phyloP scores from a whole-genome alignment of 2,113 vertebrate species.

The Strigops habroptila region DNA sequence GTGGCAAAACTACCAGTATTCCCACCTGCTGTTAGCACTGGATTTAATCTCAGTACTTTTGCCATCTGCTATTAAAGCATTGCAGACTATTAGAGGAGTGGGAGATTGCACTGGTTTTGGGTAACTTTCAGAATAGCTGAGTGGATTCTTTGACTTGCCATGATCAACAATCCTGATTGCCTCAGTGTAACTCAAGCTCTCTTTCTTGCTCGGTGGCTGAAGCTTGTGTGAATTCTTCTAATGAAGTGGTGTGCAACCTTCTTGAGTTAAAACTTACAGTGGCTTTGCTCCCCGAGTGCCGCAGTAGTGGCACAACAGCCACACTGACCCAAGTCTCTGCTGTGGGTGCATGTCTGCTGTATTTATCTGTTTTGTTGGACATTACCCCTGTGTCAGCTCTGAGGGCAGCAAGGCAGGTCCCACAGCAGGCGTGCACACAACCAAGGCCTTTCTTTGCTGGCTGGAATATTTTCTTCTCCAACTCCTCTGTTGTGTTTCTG shows the following conservation, averaged over 20 bases:
- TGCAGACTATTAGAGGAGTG: not conserved
- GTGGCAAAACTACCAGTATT: not conserved
- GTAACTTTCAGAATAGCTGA: not conserved
- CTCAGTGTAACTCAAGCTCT: not conserved
- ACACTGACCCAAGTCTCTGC: not conserved
- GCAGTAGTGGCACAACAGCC: not conserved
- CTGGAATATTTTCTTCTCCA: not conserved
- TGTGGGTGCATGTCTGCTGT: not conserved
- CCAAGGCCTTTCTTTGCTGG: not conserved
- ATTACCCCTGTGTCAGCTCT: accelerated
- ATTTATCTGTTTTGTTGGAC: not conserved
- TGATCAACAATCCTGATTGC: not conserved
- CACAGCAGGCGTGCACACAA: not conserved
- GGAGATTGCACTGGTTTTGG: not conserved
- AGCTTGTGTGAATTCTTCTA: not conserved
- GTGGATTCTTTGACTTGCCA: not conserved
- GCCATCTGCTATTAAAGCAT: not conserved
- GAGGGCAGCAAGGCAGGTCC: not conserved
- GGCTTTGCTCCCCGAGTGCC: not conserved
- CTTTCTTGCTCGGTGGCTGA: not conserved
- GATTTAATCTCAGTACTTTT: not conserved
- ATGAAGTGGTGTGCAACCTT: not conserved
- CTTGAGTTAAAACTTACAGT: not conserved
- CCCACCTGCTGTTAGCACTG: not conserved
- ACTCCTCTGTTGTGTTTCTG: not conserved